Percentiles rank a stretch among this genome's conserved stretches.
phyloP scores from a whole-genome alignment of 2,113 vertebrate species.

The Herpailurus yagouaroundi region DNA sequence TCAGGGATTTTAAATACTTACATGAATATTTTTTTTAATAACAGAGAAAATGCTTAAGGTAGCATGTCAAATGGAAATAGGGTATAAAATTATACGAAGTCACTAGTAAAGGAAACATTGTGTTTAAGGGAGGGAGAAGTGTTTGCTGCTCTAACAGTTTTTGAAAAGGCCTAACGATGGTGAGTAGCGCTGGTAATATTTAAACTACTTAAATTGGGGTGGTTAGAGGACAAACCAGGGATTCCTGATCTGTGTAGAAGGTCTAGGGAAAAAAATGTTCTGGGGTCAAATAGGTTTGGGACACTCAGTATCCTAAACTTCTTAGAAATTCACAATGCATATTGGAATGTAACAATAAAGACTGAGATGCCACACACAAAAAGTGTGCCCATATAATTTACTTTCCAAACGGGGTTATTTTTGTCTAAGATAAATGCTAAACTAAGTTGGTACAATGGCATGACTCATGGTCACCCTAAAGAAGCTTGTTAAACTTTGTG shows the following conservation, averaged over 20 bases:
- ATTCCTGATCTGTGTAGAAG: neutral
- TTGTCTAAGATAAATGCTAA: neutral
- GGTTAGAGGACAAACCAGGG: neutral
- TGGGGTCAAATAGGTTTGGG: neutral
- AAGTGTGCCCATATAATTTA: neutral
- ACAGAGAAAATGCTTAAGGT: neutral
- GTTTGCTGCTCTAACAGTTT: neutral
- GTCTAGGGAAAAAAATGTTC: neutral
- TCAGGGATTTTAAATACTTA: neutral
- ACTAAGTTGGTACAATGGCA: neutral
- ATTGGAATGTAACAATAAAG: neutral
- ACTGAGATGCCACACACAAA: neutral
- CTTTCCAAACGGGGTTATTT: neutral
- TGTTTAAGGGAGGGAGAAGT: neutral
- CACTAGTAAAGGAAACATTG: neutral
- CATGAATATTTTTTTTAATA: neutral
- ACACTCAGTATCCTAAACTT: neutral
- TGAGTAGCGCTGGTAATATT: neutral
- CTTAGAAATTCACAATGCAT: neutral
- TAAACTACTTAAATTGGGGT: neutral
- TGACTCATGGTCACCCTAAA: neutral
- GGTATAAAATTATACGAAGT: neutral
- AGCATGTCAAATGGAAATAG: conserved; percentile 1
- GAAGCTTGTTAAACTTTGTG: neutral
- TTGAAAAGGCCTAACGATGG: neutral